These are phyloP conservation scores for Calidris pygmaea DNA, from an alignment of 2,113 vertebrate genomes.

Conservation along the genomic window DNA sequence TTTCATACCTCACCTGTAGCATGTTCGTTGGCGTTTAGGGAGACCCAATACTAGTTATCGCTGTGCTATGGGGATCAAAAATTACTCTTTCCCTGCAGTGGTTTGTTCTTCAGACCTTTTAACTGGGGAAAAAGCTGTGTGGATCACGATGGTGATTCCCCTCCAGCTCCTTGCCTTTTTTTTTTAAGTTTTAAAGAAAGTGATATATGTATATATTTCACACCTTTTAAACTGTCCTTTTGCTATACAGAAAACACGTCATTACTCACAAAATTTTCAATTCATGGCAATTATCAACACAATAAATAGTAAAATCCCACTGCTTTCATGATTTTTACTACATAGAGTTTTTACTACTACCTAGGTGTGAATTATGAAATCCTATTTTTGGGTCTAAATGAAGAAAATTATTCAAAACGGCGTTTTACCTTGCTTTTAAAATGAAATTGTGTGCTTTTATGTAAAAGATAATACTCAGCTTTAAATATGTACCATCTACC, in stretches of 20 bases:
- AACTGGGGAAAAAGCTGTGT: conserved; percentile 18
- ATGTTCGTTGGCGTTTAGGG: not conserved
- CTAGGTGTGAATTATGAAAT: not conserved
- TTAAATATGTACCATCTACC: accelerated
- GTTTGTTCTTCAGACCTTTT: conserved; percentile 47
- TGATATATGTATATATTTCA: not conserved
- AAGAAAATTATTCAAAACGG: not conserved
- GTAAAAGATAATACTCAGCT: not conserved
- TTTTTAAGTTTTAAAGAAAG: not conserved
- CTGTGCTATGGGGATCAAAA: conserved; percentile 31
- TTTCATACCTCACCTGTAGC: conserved; percentile 49
- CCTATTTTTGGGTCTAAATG: not conserved
- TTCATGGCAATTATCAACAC: not conserved
- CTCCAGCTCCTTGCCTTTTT: not conserved
- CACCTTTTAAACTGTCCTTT: not conserved
- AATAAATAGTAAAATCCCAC: not conserved
- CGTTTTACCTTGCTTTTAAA: not conserved
- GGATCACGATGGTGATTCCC: not conserved
- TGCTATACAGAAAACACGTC: not conserved
- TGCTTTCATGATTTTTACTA: not conserved
- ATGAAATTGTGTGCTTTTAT: not conserved
- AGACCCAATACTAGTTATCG: conserved; percentile 36
- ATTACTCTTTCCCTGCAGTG: not conserved
- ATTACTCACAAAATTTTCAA: not conserved
- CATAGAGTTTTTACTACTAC: not conserved